phyloP scores from a whole-genome alignment of 1,140 invertebrate species.

The Trypoxylus dichotomus region DNA sequence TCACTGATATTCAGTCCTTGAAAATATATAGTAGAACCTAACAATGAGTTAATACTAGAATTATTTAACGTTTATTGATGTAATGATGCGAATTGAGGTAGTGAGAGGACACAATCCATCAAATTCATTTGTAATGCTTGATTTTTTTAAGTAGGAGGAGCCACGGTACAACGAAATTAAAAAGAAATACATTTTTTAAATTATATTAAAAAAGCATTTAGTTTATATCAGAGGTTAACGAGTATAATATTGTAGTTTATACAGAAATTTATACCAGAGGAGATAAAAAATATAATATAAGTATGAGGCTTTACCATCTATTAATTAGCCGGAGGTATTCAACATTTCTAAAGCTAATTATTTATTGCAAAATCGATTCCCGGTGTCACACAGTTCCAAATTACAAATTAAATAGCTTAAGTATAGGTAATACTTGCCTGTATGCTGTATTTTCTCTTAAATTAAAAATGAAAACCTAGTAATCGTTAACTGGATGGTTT shows the following conservation, averaged over 20 bases:
- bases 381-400: neutral
- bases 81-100: too few relatives aligned
- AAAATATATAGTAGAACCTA: too few relatives aligned
- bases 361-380: neutral
- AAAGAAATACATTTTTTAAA: too few relatives aligned
- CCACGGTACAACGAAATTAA: too few relatives aligned
- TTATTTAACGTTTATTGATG: too few relatives aligned
- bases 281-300: neutral
- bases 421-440: neutral
- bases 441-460: neutral
- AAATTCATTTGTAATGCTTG: too few relatives aligned
- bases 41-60: too few relatives aligned
- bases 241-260: neutral
- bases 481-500: neutral
- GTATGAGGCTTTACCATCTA: neutral
- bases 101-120: too few relatives aligned
- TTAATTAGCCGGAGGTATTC: neutral
- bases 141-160: too few relatives aligned
- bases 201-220: neutral
- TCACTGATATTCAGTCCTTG: too few relatives aligned
- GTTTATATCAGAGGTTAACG: neutral
- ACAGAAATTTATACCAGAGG: neutral
- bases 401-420: neutral
- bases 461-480: conserved; percentile 8
- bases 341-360: neutral